Percentiles rank a stretch among this genome's conserved stretches.
Conservation (phyloP, 1,140 invertebrate genomes). For the Paramacrobiotus metropolitanus region DNA sequence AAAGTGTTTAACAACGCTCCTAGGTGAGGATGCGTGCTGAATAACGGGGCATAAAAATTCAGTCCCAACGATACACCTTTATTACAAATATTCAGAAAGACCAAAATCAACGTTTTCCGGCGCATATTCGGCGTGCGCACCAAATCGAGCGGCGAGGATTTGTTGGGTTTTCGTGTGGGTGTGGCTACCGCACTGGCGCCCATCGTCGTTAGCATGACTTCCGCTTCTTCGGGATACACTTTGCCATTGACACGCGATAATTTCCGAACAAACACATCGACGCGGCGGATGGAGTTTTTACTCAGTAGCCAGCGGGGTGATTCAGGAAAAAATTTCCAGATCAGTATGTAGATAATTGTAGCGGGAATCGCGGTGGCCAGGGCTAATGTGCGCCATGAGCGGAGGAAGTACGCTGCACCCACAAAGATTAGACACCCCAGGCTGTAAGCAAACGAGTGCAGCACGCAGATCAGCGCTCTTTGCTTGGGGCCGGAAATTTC, state of each 20-base stretch:
- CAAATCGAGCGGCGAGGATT: conserved; percentile 37
- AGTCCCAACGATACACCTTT: conserved; percentile 13
- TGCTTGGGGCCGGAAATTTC: neutral
- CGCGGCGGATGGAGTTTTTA: too few relatives aligned
- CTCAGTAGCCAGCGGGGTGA: too few relatives aligned
- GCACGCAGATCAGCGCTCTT: neutral
- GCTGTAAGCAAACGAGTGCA: neutral
- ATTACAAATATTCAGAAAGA: conserved; percentile 23
- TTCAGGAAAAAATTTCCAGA: neutral
- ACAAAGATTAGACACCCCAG: neutral
- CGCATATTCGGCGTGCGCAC: conserved; percentile 63
- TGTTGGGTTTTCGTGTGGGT: too few relatives aligned
- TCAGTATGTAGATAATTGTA: neutral
- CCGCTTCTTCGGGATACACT: too few relatives aligned
- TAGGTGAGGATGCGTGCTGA: conserved; percentile 12
- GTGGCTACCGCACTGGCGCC: too few relatives aligned
- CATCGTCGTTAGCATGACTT: too few relatives aligned
- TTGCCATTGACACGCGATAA: too few relatives aligned
- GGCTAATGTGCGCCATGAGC: neutral
- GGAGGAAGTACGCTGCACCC: neutral
- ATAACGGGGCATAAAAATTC: conserved; percentile 13
- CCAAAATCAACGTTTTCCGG: conserved; percentile 41
- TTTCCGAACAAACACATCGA: too few relatives aligned
- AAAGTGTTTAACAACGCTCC: conserved; percentile 12
- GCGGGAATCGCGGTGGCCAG: neutral